Evolutionary conservation across 1,140 invertebrate species (phyloP).

Genomic region (Melanaphis sacchari): DNA sequence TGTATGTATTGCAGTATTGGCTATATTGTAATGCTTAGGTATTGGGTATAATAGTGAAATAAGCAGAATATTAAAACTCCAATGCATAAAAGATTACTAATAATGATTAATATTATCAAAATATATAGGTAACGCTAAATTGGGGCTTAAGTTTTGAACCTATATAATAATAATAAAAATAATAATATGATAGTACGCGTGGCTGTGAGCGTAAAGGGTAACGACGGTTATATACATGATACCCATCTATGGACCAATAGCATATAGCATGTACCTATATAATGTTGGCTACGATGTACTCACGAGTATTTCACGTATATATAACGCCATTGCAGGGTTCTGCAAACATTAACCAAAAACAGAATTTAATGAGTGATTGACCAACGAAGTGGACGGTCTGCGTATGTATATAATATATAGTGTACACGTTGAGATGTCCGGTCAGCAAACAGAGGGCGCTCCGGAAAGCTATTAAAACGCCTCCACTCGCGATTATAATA

Average conservation of each 20-base stretch:
- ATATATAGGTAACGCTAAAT: not conserved
- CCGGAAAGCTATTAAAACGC: not conserved
- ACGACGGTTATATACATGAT: not conserved
- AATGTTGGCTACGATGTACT: not conserved
- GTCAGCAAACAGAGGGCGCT: constrained; percentile 18
- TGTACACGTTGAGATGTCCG: not conserved
- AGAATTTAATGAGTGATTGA: constrained; percentile 11
- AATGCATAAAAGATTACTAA: not conserved
- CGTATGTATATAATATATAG: not conserved
- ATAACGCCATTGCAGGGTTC: not conserved
- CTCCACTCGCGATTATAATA: not conserved
- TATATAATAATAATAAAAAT: not conserved
- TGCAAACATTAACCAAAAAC: not conserved
- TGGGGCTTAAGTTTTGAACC: not conserved
- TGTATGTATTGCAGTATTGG: too few species aligned
- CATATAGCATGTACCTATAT: not conserved
- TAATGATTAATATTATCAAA: not conserved
- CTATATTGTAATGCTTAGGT: too few species aligned
- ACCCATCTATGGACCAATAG: too few species aligned
- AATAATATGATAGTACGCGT: not conserved
- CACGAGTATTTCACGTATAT: not conserved
- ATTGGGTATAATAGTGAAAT: too few species aligned
- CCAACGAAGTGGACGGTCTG: not conserved
- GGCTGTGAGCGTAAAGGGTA: not conserved
- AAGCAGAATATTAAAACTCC: too few species aligned